These are phyloP conservation scores for Stichodactyla helianthus DNA, from an alignment of 64 coral and sea anemone genomes.

Conservation along the genomic window DNA sequence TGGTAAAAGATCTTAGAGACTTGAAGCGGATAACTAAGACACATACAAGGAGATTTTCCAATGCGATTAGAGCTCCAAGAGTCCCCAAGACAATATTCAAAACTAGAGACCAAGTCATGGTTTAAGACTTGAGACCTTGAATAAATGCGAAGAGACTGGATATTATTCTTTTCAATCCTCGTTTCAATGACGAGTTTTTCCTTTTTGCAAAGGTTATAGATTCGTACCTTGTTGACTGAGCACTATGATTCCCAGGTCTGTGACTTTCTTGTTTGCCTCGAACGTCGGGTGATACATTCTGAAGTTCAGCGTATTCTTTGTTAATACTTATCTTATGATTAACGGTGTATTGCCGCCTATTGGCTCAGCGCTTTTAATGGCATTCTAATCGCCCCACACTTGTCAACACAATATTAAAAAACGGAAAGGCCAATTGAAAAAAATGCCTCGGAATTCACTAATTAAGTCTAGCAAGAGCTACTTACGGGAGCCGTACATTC, in stretches of 20 bases:
- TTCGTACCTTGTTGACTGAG: background rate
- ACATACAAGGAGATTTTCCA: slow-evolving; percentile 11
- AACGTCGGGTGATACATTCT: background rate
- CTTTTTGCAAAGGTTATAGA: background rate
- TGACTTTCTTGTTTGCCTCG: background rate
- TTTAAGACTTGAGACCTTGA: background rate
- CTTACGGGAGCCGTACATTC: background rate
- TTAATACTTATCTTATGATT: background rate
- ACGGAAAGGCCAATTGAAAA: background rate
- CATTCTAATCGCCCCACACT: background rate
- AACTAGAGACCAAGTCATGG: background rate
- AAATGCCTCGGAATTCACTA: background rate
- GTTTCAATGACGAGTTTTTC: background rate
- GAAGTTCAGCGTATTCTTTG: background rate
- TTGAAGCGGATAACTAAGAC: slow-evolving; percentile 1
- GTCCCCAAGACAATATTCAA: background rate
- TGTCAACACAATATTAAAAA: background rate
- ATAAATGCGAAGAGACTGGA: background rate
- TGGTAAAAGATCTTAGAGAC: background rate
- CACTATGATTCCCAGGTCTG: background rate
- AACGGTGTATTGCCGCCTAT: background rate
- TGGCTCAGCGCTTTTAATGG: background rate
- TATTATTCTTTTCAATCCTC: background rate
- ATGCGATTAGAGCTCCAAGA: slow-evolving; percentile 7
- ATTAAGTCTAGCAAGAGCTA: background rate